These are phyloP conservation scores for Drosophila quinaria DNA, from an alignment of 2,888 invertebrate species.

Conservation along the genomic window DNA sequence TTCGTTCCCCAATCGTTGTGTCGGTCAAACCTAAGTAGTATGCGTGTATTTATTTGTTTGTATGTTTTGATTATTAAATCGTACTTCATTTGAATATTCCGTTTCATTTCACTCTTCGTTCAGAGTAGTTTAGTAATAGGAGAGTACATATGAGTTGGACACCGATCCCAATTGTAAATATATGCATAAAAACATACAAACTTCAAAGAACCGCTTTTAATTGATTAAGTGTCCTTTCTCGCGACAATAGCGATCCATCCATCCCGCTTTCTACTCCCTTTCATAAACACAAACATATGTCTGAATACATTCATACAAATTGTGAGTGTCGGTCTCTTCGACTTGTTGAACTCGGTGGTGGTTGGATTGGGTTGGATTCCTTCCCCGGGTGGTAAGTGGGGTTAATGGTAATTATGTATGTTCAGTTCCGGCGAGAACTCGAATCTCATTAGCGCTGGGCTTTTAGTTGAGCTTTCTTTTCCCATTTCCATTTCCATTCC, in stretches of 20 bases:
- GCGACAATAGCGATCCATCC: conserved; percentile 25
- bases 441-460: conserved; percentile 12
- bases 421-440: conserved; percentile 2
- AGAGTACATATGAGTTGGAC: not conserved
- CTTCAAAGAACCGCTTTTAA: conserved; percentile 52
- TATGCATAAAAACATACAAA: not conserved
- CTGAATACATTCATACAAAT: not conserved
- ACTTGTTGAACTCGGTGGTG: conserved; percentile 13
- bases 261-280: not conserved
- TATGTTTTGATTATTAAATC: conserved; percentile 71
- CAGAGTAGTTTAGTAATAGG: conserved; percentile 7
- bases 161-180: not conserved
- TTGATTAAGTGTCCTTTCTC: conserved; percentile 50
- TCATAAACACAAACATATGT: conserved; percentile 4
- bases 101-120: conserved; percentile 42
- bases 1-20: conserved; percentile 14
- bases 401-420: conserved; percentile 22
- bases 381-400: not conserved
- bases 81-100: conserved; percentile 60
- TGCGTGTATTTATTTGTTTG: conserved; percentile 28
- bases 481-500: conserved; percentile 2
- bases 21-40: conserved; percentile 34
- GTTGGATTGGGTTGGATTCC: too few relatives aligned
- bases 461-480: conserved; percentile 16
- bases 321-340: conserved; percentile 1